These are phyloP conservation scores for Bubo bubo DNA, from an alignment of 2,113 vertebrate species.

Conservation along the genomic window DNA sequence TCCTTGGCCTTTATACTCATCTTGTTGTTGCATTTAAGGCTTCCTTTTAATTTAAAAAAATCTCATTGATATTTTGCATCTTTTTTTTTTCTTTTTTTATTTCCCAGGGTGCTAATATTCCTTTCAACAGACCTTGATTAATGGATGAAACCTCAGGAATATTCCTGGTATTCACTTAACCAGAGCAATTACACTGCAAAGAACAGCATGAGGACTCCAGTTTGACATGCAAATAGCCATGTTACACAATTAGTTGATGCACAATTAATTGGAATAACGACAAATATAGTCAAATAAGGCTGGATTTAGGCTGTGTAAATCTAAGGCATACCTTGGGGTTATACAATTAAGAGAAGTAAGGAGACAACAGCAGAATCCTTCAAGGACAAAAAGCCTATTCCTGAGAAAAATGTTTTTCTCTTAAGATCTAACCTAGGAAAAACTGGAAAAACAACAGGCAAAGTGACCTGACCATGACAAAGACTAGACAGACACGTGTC, in stretches of 20 bases:
- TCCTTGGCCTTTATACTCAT: not conserved
- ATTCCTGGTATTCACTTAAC: constrained; percentile 72
- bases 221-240: constrained; percentile 68
- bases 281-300: constrained; percentile 70
- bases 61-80: constrained; percentile 12
- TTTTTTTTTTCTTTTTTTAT: not conserved
- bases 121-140: constrained; percentile 58
- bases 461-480: not conserved
- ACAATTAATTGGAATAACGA: constrained; percentile 71
- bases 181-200: constrained; percentile 67
- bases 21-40: not conserved
- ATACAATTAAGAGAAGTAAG: constrained; percentile 38
- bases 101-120: constrained; percentile 53
- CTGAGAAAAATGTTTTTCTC: constrained; percentile 6
- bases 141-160: constrained; percentile 56
- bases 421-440: not conserved
- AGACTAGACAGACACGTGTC: not conserved
- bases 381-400: constrained; percentile 58
- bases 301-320: constrained; percentile 55
- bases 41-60: constrained; percentile 29
- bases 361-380: constrained; percentile 7
- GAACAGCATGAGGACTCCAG: constrained; percentile 59
- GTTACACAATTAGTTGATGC: constrained; percentile 71
- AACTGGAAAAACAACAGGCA: not conserved
- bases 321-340: constrained; percentile 44